phyloP scores from a whole-genome alignment of 1,140 invertebrate species.

The Ips typographus region DNA sequence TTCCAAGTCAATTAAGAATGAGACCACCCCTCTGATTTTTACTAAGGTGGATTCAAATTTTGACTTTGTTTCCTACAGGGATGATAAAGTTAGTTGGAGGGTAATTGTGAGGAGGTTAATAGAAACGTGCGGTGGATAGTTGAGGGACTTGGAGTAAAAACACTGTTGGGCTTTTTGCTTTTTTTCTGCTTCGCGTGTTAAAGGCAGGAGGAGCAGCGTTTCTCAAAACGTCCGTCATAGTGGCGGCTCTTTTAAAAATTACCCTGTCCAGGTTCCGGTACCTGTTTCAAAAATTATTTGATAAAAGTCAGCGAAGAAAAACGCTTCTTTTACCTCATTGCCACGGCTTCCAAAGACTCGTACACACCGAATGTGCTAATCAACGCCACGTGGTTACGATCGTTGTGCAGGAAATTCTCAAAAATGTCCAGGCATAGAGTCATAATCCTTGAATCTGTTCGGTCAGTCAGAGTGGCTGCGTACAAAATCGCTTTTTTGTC shows the following conservation, averaged over 20 bases:
- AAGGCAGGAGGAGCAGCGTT: conserved; percentile 26
- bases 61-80: conserved; percentile 14
- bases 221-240: conserved; percentile 34
- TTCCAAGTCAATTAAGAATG: conserved; percentile 33
- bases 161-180: too few relatives aligned
- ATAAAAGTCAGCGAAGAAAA: background rate
- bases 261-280: conserved; percentile 27
- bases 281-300: conserved; percentile 10
- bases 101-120: background rate
- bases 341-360: conserved; percentile 36
- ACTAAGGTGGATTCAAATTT: conserved; percentile 30
- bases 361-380: conserved; percentile 38
- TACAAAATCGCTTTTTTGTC: conserved; percentile 36
- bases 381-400: conserved; percentile 20
- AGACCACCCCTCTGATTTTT: conserved; percentile 37
- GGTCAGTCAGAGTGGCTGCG: conserved; percentile 32
- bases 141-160: background rate
- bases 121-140: background rate
- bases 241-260: conserved; percentile 20
- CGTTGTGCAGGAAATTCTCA: conserved; percentile 36
- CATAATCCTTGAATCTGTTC: conserved; percentile 12
- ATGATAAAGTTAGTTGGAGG: background rate
- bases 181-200: conserved; percentile 15
- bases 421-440: conserved; percentile 38
- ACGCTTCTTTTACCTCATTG: conserved; percentile 28